Conservation (phyloP, 2,113 vertebrate genomes). For the Miniopterus natalensis region DNA sequence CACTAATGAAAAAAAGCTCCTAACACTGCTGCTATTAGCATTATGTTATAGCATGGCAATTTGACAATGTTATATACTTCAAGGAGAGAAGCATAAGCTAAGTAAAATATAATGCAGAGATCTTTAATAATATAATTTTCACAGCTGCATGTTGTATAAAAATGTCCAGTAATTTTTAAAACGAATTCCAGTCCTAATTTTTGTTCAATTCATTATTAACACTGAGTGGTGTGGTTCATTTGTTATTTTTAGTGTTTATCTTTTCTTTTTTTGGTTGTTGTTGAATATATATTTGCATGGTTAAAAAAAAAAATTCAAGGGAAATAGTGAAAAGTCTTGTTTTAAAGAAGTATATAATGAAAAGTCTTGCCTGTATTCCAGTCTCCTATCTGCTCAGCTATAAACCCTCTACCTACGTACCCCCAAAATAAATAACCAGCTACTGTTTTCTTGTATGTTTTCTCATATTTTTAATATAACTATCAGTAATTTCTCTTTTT, state of each 20-base stretch:
- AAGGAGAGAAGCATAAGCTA: slow-evolving; percentile 15
- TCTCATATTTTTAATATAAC: not conserved
- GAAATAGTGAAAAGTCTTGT: not conserved
- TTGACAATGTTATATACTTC: not conserved
- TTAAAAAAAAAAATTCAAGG: not conserved
- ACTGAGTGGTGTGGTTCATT: not conserved
- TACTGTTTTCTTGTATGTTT: not conserved
- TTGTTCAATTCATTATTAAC: not conserved
- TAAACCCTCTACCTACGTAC: not conserved
- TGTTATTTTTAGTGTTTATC: not conserved
- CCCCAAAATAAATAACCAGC: not conserved
- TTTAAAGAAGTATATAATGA: not conserved
- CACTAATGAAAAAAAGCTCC: not conserved
- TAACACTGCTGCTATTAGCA: not conserved
- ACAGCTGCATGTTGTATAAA: not conserved
- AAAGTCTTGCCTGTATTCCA: not conserved
- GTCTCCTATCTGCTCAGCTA: not conserved
- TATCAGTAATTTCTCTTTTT: not conserved
- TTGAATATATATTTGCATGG: not conserved
- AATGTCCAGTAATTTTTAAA: not conserved
- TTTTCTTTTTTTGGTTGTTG: not conserved
- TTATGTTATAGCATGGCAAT: not conserved
- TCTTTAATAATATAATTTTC: slow-evolving; percentile 41
- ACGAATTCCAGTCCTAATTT: not conserved
- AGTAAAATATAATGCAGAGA: not conserved